Evolutionary conservation across 1,140 invertebrate species (phyloP).

Genomic region (Solenopsis fugax): DNA sequence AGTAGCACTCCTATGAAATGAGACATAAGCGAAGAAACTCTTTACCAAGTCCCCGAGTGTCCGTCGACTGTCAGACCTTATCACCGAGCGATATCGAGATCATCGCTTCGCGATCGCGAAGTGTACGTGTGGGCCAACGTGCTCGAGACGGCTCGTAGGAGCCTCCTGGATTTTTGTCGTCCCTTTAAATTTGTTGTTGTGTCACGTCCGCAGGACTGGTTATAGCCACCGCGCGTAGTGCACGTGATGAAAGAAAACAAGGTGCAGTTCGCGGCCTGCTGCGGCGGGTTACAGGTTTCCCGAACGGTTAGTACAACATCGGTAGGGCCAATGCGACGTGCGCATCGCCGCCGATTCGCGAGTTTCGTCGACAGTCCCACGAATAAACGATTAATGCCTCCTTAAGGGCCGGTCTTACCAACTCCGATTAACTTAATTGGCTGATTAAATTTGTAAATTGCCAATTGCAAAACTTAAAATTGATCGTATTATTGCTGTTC

Average conservation of each 20-base stretch:
- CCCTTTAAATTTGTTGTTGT: slow-evolving; percentile 80
- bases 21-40: not conserved
- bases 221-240: slow-evolving; percentile 57
- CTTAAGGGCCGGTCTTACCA: not conserved
- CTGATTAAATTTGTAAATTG: too few relatives aligned
- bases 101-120: not conserved
- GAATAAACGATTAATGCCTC: not conserved
- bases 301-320: slow-evolving; percentile 75
- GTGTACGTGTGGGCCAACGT: slow-evolving; percentile 8
- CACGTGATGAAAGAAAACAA: slow-evolving; percentile 82
- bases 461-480: too few relatives aligned
- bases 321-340: slow-evolving; percentile 48
- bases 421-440: too few relatives aligned
- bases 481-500: too few relatives aligned
- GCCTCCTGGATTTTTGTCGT: slow-evolving; percentile 61
- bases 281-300: slow-evolving; percentile 77
- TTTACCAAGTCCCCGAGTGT: not conserved
- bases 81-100: not conserved
- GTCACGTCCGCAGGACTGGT: slow-evolving; percentile 67
- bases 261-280: slow-evolving; percentile 73
- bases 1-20: not conserved
- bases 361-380: not conserved
- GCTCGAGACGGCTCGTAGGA: slow-evolving; percentile 57
- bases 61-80: not conserved
- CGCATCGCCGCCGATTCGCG: slow-evolving; percentile 16